These are phyloP conservation scores for Encarsia formosa DNA, from an alignment of 2,888 invertebrate species.

Conservation along the genomic window DNA sequence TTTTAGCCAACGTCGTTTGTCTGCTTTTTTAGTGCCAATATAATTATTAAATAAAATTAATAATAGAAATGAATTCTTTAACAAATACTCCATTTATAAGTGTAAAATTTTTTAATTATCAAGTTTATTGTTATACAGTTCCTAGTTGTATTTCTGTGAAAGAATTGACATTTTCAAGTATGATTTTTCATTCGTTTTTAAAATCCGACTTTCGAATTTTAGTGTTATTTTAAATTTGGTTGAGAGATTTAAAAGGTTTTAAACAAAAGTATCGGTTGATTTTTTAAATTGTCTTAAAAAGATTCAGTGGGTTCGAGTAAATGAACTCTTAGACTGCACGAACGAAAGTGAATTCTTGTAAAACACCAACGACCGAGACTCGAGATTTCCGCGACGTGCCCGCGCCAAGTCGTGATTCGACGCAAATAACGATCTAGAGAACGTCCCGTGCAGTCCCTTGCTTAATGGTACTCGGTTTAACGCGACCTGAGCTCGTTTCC, in stretches of 20 bases:
- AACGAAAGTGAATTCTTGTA: constrained; percentile 12
- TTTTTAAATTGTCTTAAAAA: constrained; percentile 13
- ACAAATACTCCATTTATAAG: too few species aligned
- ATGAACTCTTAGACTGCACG: constrained; percentile 19
- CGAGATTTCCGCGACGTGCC: constrained; percentile 23
- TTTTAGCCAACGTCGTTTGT: constrained; percentile 26
- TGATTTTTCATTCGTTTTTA: too few species aligned
- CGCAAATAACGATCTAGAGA: constrained; percentile 14
- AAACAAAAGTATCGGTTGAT: too few species aligned
- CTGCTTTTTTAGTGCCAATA: constrained; percentile 21
- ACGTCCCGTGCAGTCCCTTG: not conserved
- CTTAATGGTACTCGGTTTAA: constrained; percentile 18
- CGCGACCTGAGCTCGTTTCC: constrained; percentile 20
- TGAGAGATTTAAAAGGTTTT: too few species aligned
- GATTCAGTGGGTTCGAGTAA: constrained; percentile 8
- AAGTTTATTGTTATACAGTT: too few species aligned
- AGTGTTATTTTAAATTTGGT: too few species aligned
- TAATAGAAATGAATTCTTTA: too few species aligned
- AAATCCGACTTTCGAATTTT: too few species aligned
- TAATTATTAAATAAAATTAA: too few species aligned
- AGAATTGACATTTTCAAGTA: too few species aligned
- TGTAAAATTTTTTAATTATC: too few species aligned
- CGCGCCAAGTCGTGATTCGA: constrained; percentile 11
- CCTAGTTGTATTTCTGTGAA: too few species aligned
- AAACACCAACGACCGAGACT: not conserved